A percentile compares a stretch with the other conserved stretches of the same genome.
phyloP scores from a whole-genome alignment of 1,140 invertebrate species.

The Pseudomyrmex flavicornis region DNA sequence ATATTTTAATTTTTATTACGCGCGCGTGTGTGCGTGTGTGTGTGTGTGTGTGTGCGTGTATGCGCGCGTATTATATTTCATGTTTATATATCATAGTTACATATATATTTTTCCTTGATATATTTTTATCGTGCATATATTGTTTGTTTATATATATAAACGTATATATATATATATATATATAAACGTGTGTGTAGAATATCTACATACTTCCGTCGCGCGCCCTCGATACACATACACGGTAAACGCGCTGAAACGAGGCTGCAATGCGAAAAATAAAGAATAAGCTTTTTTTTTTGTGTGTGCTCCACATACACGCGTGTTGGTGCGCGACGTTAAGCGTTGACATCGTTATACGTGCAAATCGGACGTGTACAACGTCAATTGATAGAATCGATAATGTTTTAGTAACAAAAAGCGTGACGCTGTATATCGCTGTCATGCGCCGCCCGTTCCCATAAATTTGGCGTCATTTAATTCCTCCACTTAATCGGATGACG shows the following conservation, averaged over 20 bases:
- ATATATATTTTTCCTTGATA: background rate
- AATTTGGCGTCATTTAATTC: slow-evolving; percentile 58
- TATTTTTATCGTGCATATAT: background rate
- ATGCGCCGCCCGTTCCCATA: slow-evolving; percentile 21
- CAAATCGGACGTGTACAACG: slow-evolving; percentile 48
- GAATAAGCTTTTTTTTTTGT: slow-evolving; percentile 24
- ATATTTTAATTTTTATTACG: slow-evolving; percentile 15
- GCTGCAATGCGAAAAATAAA: slow-evolving; percentile 37
- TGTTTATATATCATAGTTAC: background rate
- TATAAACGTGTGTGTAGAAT: background rate
- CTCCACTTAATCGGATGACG: slow-evolving; percentile 54
- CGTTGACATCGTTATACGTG: slow-evolving; percentile 47
- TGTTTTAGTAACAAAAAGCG: slow-evolving; percentile 58
- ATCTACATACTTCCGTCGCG: slow-evolving; percentile 30
- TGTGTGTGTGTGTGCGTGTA: background rate
- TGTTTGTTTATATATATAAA: slow-evolving; percentile 3
- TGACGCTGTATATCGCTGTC: slow-evolving; percentile 54
- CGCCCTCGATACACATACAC: background rate
- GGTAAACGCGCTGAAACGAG: slow-evolving; percentile 3
- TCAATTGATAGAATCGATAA: slow-evolving; percentile 58
- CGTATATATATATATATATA: background rate
- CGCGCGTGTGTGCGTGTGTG: background rate
- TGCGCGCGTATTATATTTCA: background rate
- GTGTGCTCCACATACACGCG: slow-evolving; percentile 8
- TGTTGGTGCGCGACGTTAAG: slow-evolving; percentile 29